Evolutionary conservation across 1,140 invertebrate species (phyloP), one percentile per base, ranked within the genome.

Genomic region (Tetranychus urticae): DNA sequence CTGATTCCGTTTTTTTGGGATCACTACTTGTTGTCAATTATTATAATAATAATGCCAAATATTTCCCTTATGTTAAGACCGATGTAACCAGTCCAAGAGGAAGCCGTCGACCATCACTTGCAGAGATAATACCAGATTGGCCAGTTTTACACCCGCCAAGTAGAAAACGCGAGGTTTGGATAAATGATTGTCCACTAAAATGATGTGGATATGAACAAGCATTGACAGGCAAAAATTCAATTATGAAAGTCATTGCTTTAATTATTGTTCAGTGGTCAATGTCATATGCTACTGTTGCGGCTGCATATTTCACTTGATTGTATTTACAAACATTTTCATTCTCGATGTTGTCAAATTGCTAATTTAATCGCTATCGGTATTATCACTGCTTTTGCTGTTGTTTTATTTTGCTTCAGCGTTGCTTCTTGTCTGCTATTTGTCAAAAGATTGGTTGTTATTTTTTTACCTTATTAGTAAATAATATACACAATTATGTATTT

Each of bases 81-180:
- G 58, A 52, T 33, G 5, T 37, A 8, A 37, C 39, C 2, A 61
- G 60, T 42, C 55, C 60, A 36, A n/a, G n/a, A 14, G 36, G 47
- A 39, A 42, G 31, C 70, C 81, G 87, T 79, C 81, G 88, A 77
- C 82, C 81, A 69, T 92, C 88, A 66, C 78, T 93, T 73, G 87
- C 88, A 68, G 88, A 93, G 77, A 77, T 91, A 77, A 93, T 94
- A 74, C 88, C 88, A 68, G 89, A 92, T 77, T 94, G 89, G 89
- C 89, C 89, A 69, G 82, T 81, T 69, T 81, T 93, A 68, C 85
- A 91, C 77, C 83, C 82, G 76, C 85, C 86, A 79, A 79, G 61
- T 47, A 71, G 65, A 67, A 70, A 74, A 58, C 67, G 68, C 64
- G 72, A 76, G 69, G 74, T 72, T 68, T 69, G 71, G 66, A 23